Conservation (phyloP, 1,140 invertebrate genomes). For the Orius insidiosus region DNA sequence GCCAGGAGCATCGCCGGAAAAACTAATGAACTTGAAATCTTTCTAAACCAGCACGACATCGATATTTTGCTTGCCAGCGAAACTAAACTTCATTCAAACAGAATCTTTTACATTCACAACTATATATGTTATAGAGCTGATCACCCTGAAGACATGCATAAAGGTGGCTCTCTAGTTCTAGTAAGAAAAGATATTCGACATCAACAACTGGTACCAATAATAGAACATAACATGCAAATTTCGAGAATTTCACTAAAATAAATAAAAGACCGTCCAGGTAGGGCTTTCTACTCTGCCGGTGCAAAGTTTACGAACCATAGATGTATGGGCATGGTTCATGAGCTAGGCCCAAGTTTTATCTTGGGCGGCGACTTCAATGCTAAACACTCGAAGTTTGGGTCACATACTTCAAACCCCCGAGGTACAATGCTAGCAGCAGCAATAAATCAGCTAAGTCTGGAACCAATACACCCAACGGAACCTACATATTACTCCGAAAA, state of each 20-base stretch:
- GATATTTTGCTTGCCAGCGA: constrained; percentile 3
- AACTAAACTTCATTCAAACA: neutral
- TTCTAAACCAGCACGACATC: constrained; percentile 1
- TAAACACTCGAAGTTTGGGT: neutral
- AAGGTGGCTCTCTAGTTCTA: constrained; percentile 1
- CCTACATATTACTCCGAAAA: neutral
- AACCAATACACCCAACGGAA: neutral
- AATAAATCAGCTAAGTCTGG: neutral
- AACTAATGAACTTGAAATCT: neutral
- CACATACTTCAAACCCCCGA: neutral
- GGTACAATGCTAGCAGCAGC: neutral
- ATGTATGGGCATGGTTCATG: constrained; percentile 5
- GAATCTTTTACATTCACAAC: neutral
- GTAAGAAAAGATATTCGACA: constrained; percentile 5
- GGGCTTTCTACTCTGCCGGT: constrained; percentile 5
- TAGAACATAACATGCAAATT: constrained; percentile 5
- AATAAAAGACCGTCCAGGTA: neutral
- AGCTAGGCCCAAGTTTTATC: constrained; percentile 2
- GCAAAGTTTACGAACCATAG: neutral
- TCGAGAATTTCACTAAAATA: neutral
- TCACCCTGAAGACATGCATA: constrained; percentile 2
- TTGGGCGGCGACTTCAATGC: too few relatives aligned
- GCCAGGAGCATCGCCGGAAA: constrained; percentile 3
- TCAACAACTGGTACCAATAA: constrained; percentile 3
- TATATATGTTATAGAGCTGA: constrained; percentile 3